A percentile compares a stretch with the other conserved stretches of the same genome.
phyloP scores from a whole-genome alignment of 2,113 vertebrate genomes.

The Columba janthina region DNA sequence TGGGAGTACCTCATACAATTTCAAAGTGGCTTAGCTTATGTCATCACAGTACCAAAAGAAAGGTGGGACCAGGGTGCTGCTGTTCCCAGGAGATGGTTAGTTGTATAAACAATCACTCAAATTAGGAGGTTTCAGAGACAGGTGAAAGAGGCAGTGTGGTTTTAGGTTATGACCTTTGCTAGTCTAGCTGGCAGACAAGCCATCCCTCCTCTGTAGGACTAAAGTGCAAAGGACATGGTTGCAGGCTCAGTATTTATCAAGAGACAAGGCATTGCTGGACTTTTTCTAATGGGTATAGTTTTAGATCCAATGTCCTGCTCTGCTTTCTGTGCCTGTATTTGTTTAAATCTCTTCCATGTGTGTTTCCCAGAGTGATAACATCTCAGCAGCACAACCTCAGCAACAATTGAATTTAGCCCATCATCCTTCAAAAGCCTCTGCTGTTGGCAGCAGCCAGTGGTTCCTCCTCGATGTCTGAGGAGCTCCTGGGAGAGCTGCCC shows the following conservation, averaged over 20 bases:
- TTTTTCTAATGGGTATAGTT: neutral
- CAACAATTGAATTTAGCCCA: neutral
- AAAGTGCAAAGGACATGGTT: accelerated
- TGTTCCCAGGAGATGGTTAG: neutral
- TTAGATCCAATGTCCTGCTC: neutral
- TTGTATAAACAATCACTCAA: neutral
- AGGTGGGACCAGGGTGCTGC: neutral
- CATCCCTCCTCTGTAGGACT: accelerated
- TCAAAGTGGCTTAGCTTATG: neutral
- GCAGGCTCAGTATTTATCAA: neutral
- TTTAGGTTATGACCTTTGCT: neutral
- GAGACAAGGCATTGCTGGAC: accelerated
- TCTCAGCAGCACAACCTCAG: neutral
- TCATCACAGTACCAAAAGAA: neutral
- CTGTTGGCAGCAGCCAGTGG: neutral
- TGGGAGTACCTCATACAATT: neutral
- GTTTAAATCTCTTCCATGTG: neutral
- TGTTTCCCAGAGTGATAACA: conserved; percentile 4
- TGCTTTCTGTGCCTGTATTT: neutral
- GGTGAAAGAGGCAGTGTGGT: too few relatives aligned
- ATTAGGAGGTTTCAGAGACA: neutral
- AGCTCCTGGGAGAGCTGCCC: neutral
- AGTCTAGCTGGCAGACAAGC: neutral
- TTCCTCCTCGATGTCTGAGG: neutral
- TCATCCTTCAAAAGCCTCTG: neutral